Conservation (phyloP, 2,888 invertebrate genomes). For the Hemaris fuciformis region DNA sequence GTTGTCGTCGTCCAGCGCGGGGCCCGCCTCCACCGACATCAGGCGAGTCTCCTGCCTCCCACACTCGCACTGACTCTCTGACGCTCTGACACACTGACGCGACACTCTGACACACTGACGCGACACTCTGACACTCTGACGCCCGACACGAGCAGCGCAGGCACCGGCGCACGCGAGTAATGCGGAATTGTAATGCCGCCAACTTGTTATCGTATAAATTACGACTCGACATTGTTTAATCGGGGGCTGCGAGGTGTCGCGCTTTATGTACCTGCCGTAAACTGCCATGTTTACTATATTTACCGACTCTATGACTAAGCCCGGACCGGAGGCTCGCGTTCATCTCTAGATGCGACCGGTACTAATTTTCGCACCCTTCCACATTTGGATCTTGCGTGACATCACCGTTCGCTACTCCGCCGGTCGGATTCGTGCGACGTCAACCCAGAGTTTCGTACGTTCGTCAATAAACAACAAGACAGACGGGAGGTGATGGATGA, state of each 20-base stretch:
- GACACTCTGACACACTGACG: too few species aligned
- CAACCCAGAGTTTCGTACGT: not conserved
- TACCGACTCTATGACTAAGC: not conserved
- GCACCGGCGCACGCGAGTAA: not conserved
- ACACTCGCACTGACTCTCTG: not conserved
- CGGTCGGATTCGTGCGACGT: not conserved
- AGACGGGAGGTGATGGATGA: not conserved
- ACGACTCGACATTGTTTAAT: conserved; percentile 1
- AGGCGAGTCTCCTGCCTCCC: too few species aligned
- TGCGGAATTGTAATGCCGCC: not conserved
- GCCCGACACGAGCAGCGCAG: not conserved
- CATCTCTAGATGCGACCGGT: conserved; percentile 12
- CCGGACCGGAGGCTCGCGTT: not conserved
- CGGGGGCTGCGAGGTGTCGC: not conserved
- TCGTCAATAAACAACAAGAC: not conserved
- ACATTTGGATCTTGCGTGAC: conserved; percentile 24
- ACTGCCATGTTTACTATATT: conserved; percentile 7
- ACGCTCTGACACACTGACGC: not conserved
- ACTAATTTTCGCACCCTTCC: conserved; percentile 38
- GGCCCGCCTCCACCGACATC: not conserved
- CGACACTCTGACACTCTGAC: not conserved
- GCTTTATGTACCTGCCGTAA: not conserved
- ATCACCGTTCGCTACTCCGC: conserved; percentile 7
- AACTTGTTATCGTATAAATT: not conserved
- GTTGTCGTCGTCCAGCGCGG: not conserved